Evolutionary conservation across 2,888 invertebrate genomes (phyloP).

Genomic region (Ligdia adustata): DNA sequence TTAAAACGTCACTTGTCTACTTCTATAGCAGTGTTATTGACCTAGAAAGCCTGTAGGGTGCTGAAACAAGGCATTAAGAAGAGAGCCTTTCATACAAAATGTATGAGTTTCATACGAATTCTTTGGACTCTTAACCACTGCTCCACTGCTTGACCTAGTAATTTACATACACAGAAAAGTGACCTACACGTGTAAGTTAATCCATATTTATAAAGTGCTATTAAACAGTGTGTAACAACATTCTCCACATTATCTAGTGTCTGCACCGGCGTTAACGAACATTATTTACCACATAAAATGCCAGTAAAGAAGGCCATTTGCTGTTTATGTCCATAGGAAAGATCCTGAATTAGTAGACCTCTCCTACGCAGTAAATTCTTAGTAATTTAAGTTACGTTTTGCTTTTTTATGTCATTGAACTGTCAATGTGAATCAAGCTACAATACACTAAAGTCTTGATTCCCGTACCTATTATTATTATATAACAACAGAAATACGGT

Average conservation of each 20-base stretch:
- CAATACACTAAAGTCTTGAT: too few relatives aligned
- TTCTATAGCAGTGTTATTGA: too few relatives aligned
- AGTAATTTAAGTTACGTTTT: slow-evolving; percentile 20
- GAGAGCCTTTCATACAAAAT: too few relatives aligned
- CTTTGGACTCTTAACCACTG: too few relatives aligned
- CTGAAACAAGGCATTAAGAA: too few relatives aligned
- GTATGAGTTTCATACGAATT: too few relatives aligned
- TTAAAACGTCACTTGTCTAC: too few relatives aligned
- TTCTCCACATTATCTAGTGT: slow-evolving; percentile 11
- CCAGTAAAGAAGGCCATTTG: slow-evolving; percentile 33
- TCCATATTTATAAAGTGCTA: neutral
- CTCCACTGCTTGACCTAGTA: neutral
- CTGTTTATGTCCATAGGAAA: slow-evolving; percentile 36
- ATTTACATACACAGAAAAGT: neutral
- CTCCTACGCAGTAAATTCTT: slow-evolving; percentile 24
- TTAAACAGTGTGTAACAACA: slow-evolving; percentile 1
- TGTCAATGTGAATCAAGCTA: too few relatives aligned
- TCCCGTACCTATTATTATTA: too few relatives aligned
- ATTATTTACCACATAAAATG: slow-evolving; percentile 26
- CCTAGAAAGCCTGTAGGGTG: too few relatives aligned
- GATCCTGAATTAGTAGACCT: slow-evolving; percentile 36
- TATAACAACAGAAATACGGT: too few relatives aligned
- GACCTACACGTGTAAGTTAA: neutral
- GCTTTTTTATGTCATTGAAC: too few relatives aligned
- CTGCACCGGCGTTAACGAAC: slow-evolving; percentile 8